Evolutionary conservation across 2,888 invertebrate species (phyloP).

Genomic region (Cenopis cana): DNA sequence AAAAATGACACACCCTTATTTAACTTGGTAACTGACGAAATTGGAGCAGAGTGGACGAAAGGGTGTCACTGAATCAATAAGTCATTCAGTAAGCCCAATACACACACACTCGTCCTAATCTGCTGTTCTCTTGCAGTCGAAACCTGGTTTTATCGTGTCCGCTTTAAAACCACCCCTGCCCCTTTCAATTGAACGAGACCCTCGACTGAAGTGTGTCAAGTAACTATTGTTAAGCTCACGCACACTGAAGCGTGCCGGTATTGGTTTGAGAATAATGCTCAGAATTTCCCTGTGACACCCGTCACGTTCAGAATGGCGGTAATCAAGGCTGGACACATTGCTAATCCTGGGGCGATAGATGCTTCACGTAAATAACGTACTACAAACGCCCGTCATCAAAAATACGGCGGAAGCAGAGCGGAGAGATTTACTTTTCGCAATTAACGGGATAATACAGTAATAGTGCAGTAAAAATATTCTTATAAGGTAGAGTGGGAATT

Average conservation of each 20-base stretch:
- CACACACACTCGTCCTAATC: conserved; percentile 23
- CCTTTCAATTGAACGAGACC: conserved; percentile 39
- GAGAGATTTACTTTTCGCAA: too few relatives aligned
- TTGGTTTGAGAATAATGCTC: conserved; percentile 18
- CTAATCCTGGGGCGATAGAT: neutral
- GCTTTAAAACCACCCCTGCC: conserved; percentile 37
- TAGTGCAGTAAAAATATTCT: neutral
- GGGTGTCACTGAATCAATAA: conserved; percentile 27
- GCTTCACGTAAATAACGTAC: neutral
- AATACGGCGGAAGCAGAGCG: too few relatives aligned
- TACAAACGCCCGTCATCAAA: too few relatives aligned
- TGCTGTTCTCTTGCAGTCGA: conserved; percentile 40
- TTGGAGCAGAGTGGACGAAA: conserved; percentile 4
- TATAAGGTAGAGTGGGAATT: neutral
- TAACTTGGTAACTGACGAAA: conserved; percentile 4
- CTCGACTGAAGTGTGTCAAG: conserved; percentile 43
- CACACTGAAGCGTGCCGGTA: conserved; percentile 25
- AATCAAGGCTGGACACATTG: conserved; percentile 4
- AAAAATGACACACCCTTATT: neutral
- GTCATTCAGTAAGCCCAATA: conserved; percentile 17
- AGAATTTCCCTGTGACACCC: conserved; percentile 18
- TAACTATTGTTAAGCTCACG: conserved; percentile 43
- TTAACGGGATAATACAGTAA: neutral
- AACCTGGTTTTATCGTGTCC: conserved; percentile 40
- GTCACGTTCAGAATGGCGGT: conserved; percentile 7